These are phyloP conservation scores for Sapajus apella DNA, from an alignment of 2,113 vertebrate species.

Conservation along the genomic window DNA sequence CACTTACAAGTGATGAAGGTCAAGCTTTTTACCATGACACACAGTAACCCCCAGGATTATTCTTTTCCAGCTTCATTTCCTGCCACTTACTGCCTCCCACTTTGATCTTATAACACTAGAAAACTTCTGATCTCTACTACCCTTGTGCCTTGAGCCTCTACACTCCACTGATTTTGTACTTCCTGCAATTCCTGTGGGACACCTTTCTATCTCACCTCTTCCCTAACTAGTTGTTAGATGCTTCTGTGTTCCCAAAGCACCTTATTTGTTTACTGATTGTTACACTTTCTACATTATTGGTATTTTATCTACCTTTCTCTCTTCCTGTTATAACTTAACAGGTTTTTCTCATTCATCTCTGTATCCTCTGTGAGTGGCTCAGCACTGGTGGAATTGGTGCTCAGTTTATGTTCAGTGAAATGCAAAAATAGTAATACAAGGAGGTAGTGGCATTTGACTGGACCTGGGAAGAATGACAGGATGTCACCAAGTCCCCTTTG, in stretches of 20 bases:
- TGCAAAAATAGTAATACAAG: background rate
- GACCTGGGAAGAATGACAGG: background rate
- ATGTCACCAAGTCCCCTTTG: slow-evolving; percentile 22
- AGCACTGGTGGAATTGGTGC: background rate
- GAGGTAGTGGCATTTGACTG: background rate
- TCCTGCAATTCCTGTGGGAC: background rate
- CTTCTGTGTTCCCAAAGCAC: background rate
- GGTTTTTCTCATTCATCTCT: slow-evolving; percentile 20
- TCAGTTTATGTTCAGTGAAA: background rate
- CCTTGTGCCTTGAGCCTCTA: background rate
- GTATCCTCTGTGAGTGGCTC: background rate
- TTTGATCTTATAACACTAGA: slow-evolving; percentile 2
- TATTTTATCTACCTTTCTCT: slow-evolving; percentile 10
- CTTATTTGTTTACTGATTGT: background rate
- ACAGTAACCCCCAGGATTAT: background rate
- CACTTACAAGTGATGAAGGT: background rate
- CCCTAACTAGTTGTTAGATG: background rate
- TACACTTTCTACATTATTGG: background rate
- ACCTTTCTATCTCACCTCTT: background rate
- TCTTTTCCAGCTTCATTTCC: slow-evolving; percentile 26
- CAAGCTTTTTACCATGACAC: background rate
- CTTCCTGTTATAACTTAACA: background rate
- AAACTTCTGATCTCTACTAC: background rate
- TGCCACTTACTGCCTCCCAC: background rate
- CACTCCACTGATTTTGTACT: background rate